Evolutionary conservation across 2,113 vertebrate species (phyloP), one percentile per base, ranked within the genome.

Genomic region (Struthio camelus): DNA sequence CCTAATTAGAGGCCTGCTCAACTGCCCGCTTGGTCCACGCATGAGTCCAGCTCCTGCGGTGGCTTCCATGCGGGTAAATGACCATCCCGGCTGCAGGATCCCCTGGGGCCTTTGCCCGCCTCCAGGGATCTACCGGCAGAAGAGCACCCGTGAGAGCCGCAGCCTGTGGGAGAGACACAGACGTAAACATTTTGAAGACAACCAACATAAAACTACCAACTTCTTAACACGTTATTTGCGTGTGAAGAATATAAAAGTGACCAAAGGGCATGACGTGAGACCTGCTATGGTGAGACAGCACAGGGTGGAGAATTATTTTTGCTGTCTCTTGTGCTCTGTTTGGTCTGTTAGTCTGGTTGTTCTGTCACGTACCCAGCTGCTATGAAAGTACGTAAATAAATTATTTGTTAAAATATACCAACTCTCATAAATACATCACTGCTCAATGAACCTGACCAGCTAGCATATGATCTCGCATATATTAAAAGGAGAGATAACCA

Each of bases 1-100:
- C 80, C 36, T 22, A 1, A n/a, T 28, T 28, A 24, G 67, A 78
- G 51, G 8, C 0, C 79, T 67, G 36, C 6, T 20, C 8, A 27
- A 36, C 27, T 76, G 59, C 42, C 42, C 42, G 5, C 40, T 61
- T 1, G 32, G 42, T 67, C 14, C 8, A 1, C n/a, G 12, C 0
- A 0, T 23, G 14, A 51, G 20, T 53, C 40, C 75, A 48, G 40
- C 78, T 70, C 16, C 71, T 1, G 0, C 1, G 0, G 54, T 25
- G 32, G 5, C 59, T 51, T 6, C 61, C 61, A 1, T 7, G 11
- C n/a, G 48, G 34, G 24, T 30, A 32, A 62, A 44, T 7, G 44
- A 14, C 23, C 0, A 1, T 10, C 19, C 13, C 0, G 0, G 36
- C 10, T 34, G 8, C n/a, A 54, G n/a, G 42, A 75, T 24, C 3